A percentile compares a stretch with the other conserved stretches of the same genome.
These are phyloP conservation scores for Drosophila nebulosa DNA, from an alignment of 1,140 invertebrate genomes.

Conservation along the genomic window DNA sequence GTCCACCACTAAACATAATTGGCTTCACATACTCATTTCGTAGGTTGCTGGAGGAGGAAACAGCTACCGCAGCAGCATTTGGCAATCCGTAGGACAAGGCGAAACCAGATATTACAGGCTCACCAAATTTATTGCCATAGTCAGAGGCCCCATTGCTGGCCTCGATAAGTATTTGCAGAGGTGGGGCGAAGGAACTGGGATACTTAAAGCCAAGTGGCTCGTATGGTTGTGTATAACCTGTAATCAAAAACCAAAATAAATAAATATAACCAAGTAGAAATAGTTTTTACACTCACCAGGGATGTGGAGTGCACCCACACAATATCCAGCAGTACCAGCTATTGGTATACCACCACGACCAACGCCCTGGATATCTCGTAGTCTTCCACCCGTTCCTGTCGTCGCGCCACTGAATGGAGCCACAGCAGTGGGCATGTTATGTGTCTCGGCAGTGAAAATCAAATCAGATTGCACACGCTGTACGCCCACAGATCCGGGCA, in stretches of 20 bases:
- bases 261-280: not conserved
- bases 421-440: conserved; percentile 98
- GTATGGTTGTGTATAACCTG: conserved; percentile 91
- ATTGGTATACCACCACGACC: conserved; percentile 95
- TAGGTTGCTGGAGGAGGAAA: conserved; percentile 81
- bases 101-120: conserved; percentile 96
- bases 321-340: conserved; percentile 97
- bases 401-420: conserved; percentile 97
- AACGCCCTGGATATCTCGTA: conserved; percentile 96
- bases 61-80: conserved; percentile 78
- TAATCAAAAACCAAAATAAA: not conserved
- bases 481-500: conserved; percentile 85
- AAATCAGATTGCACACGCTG: conserved; percentile 88
- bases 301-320: conserved; percentile 95
- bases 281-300: conserved; percentile 84
- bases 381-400: conserved; percentile 96
- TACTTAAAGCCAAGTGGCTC: conserved; percentile 90
- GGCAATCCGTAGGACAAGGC: conserved; percentile 93
- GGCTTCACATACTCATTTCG: conserved; percentile 98
- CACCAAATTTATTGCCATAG: conserved; percentile 99
- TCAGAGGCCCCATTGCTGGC: conserved; percentile 99
- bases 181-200: conserved; percentile 94
- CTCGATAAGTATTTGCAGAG: conserved; percentile 94
- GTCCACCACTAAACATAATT: conserved; percentile 98
- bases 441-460: conserved; percentile 99